Evolutionary conservation across 1,140 invertebrate species (phyloP).

Genomic region (Drosophila nannoptera): DNA sequence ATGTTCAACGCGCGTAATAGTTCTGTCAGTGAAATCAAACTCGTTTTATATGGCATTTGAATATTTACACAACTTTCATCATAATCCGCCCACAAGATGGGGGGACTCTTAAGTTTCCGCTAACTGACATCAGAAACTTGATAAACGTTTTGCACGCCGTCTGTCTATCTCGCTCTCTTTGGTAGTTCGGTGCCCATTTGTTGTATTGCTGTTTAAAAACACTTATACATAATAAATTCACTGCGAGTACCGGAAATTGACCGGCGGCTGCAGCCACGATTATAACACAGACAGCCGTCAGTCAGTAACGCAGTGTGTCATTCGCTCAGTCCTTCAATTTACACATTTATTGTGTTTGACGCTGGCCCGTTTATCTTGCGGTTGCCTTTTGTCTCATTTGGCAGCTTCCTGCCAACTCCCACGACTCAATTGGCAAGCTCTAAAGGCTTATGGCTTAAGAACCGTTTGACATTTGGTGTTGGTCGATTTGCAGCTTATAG

Average conservation of each 20-base stretch:
- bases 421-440: conserved; percentile 12
- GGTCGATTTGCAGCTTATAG: background rate
- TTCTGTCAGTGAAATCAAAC: conserved; percentile 48
- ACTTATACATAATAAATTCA: conserved; percentile 48
- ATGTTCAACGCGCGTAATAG: conserved; percentile 61
- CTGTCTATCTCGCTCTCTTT: conserved; percentile 18
- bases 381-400: conserved; percentile 57
- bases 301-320: conserved; percentile 7
- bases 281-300: conserved; percentile 14
- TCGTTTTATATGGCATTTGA: conserved; percentile 49
- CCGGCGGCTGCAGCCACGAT: conserved; percentile 50
- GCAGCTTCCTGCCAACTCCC: conserved; percentile 33
- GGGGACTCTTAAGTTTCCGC: conserved; percentile 40
- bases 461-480: background rate
- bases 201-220: conserved; percentile 45
- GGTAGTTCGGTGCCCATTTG: conserved; percentile 1
- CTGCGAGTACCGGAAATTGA: conserved; percentile 60
- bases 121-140: conserved; percentile 63
- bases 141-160: background rate
- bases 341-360: conserved; percentile 34
- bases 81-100: conserved; percentile 47
- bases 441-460: conserved; percentile 3
- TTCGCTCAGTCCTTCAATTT: conserved; percentile 33
- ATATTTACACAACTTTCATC: conserved; percentile 40
- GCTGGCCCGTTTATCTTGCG: conserved; percentile 26